Percentiles rank a stretch among this genome's conserved stretches.
Evolutionary conservation across 1,140 invertebrate genomes (phyloP).

Genomic region (Paraescarpia echinospica): DNA sequence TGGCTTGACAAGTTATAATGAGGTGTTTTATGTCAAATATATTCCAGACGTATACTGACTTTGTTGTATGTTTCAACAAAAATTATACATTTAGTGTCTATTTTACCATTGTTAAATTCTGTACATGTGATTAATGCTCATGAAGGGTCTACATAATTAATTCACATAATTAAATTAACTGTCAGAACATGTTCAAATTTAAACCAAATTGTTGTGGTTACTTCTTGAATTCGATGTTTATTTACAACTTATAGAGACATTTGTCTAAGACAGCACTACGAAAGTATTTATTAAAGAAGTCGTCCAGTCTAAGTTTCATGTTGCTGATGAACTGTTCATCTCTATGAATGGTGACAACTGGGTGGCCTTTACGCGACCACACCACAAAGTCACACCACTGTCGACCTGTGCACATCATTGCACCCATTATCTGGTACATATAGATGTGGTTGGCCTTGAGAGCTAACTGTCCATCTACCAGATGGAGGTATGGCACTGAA

Average conservation of each 20-base stretch:
- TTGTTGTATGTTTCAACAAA: too few relatives aligned
- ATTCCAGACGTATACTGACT: too few relatives aligned
- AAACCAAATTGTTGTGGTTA: neutral
- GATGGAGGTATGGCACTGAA: constrained; percentile 22
- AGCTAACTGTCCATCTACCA: constrained; percentile 22
- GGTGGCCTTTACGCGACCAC: constrained; percentile 24
- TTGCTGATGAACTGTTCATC: constrained; percentile 22
- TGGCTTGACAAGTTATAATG: too few relatives aligned
- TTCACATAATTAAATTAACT: too few relatives aligned
- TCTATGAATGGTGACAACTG: constrained; percentile 17
- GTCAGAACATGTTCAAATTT: too few relatives aligned
- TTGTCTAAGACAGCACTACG: neutral
- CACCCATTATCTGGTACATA: constrained; percentile 30
- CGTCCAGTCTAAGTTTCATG: constrained; percentile 15
- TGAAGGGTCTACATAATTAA: too few relatives aligned
- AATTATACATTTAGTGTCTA: too few relatives aligned
- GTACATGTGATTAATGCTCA: too few relatives aligned
- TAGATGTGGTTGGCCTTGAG: constrained; percentile 28
- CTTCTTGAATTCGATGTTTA: neutral
- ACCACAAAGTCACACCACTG: constrained; percentile 34
- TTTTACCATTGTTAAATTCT: neutral
- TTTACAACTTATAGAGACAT: neutral
- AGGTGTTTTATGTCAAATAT: too few relatives aligned
- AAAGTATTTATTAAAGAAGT: constrained; percentile 12
- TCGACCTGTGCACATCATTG: too few relatives aligned